These are phyloP conservation scores for Benthosema pterotum DNA, from an alignment of 2,797 vertebrate species.

Conservation along the genomic window DNA sequence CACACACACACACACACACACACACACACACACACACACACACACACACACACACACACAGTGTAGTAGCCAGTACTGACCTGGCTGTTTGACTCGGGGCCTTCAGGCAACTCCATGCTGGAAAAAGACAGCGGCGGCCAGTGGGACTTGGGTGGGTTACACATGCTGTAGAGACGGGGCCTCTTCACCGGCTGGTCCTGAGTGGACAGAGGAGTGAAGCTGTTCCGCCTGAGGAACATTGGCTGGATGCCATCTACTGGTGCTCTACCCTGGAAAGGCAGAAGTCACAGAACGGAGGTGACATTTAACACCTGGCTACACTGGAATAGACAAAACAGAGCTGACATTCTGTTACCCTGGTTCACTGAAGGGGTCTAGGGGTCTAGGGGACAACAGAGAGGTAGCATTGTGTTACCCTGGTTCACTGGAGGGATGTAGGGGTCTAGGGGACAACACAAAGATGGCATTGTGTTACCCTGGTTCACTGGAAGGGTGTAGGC, in stretches of 20 bases:
- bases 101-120: slow-evolving; percentile 74
- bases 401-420: no score
- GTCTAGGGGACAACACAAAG: no score
- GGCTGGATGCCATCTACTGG: slow-evolving; percentile 66
- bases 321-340: no score
- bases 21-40: no score
- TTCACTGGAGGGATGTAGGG: no score
- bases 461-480: no score
- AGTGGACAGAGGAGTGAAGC: slow-evolving; percentile 92
- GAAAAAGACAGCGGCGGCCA: slow-evolving; percentile 73
- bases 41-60: no score
- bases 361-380: neutral
- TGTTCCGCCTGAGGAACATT: slow-evolving; percentile 87
- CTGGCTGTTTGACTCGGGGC: slow-evolving; percentile 76
- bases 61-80: no score
- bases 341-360: no score
- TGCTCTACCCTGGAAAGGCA: slow-evolving; percentile 72
- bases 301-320: neutral
- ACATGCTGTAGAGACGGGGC: slow-evolving; percentile 89
- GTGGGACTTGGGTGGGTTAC: slow-evolving; percentile 76
- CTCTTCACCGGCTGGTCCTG: slow-evolving; percentile 84
- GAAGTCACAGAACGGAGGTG: neutral
- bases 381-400: no score
- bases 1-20: no score
- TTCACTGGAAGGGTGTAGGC: no score